phyloP scores from a whole-genome alignment of 2,888 invertebrate genomes.

The Coenonympha arcania region DNA sequence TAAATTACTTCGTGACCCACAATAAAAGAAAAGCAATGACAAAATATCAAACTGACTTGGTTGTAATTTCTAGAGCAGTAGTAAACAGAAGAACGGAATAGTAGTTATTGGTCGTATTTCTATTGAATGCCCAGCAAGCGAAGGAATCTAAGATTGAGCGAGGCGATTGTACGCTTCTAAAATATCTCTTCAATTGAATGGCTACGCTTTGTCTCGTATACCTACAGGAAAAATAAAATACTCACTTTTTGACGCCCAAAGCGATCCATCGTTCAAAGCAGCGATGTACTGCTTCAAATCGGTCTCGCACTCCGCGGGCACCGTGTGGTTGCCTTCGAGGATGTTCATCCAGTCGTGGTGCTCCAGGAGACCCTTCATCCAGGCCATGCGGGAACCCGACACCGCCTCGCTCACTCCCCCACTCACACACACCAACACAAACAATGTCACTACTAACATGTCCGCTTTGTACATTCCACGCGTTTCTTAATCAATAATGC shows the following conservation, averaged over 20 bases:
- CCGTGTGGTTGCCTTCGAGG: constrained; percentile 61
- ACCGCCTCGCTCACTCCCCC: constrained; percentile 49
- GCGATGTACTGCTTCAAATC: constrained; percentile 72
- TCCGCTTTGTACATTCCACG: constrained; percentile 24
- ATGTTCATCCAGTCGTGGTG: constrained; percentile 74
- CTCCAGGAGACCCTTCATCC: constrained; percentile 78
- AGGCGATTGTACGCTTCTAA: too few relatives aligned
- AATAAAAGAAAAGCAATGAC: too few relatives aligned
- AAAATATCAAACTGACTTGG: too few relatives aligned
- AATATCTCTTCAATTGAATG: too few relatives aligned
- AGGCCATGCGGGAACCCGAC: constrained; percentile 70
- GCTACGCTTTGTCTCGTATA: too few relatives aligned
- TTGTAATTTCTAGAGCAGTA: too few relatives aligned
- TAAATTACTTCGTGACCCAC: too few relatives aligned
- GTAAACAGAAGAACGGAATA: too few relatives aligned
- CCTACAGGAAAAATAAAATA: constrained; percentile 34
- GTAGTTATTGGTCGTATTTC: too few relatives aligned
- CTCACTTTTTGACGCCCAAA: constrained; percentile 89
- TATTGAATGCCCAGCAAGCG: too few relatives aligned
- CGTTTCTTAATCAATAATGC: constrained; percentile 21
- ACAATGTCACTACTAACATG: constrained; percentile 47
- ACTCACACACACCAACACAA: constrained; percentile 64
- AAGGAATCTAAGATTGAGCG: too few relatives aligned
- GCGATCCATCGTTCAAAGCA: constrained; percentile 77
- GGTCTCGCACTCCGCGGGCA: constrained; percentile 64